Evolutionary conservation across 1,140 invertebrate genomes (phyloP).

Genomic region (Pseudomyrmex cubaensis): DNA sequence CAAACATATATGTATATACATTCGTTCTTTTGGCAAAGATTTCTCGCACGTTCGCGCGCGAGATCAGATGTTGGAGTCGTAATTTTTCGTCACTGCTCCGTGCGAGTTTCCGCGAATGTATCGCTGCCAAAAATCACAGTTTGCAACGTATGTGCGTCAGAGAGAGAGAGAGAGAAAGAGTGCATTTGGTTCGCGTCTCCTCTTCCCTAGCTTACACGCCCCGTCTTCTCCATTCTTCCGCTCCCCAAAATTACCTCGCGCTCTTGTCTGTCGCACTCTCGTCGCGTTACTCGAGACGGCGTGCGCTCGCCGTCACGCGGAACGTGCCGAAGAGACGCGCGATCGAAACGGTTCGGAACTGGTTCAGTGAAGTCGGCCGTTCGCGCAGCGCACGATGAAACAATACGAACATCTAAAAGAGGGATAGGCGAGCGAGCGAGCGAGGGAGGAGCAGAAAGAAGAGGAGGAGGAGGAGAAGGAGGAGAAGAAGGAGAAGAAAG

Average conservation of each 20-base stretch:
- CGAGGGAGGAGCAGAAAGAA: constrained; percentile 44
- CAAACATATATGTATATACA: neutral
- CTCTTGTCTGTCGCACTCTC: constrained; percentile 25
- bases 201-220: neutral
- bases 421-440: constrained; percentile 47
- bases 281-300: constrained; percentile 58
- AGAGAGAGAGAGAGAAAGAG: neutral
- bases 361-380: constrained; percentile 69
- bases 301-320: constrained; percentile 37
- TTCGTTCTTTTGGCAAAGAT: neutral
- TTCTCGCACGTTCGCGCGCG: neutral
- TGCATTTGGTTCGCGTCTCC: neutral
- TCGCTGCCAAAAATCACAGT: neutral
- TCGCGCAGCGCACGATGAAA: constrained; percentile 68
- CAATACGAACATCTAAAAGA: constrained; percentile 75
- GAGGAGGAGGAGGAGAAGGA: neutral
- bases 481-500: constrained; percentile 16
- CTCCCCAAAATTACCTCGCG: constrained; percentile 37
- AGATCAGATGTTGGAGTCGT: neutral
- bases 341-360: constrained; percentile 70
- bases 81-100: neutral
- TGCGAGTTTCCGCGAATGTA: neutral
- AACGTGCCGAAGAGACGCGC: constrained; percentile 62
- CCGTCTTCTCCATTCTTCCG: neutral
- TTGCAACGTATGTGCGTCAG: no score